Conservation (phyloP, 2,797 vertebrate genomes). For the Sebastes goodei region DNA sequence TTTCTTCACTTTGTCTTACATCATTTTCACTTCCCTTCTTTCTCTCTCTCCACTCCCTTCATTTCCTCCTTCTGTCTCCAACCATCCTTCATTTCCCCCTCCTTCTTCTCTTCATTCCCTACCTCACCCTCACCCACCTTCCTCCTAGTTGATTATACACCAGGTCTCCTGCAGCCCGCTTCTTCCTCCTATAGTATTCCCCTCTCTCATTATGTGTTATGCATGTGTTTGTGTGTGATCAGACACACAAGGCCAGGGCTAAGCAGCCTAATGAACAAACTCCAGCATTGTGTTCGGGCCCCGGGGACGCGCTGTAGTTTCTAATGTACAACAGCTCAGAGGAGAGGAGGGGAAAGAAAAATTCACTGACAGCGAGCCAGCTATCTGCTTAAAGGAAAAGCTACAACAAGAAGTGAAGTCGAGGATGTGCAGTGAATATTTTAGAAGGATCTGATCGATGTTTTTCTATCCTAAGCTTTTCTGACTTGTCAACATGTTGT, state of each 20-base stretch:
- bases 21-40: slow-evolving; percentile 1
- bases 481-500: slow-evolving; percentile 4
- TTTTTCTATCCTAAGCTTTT: slow-evolving; percentile 8
- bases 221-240: slow-evolving; percentile 71
- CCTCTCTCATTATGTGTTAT: slow-evolving; percentile 68
- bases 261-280: slow-evolving; percentile 81
- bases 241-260: slow-evolving; percentile 68
- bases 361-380: slow-evolving; percentile 51
- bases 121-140: slow-evolving; percentile 7
- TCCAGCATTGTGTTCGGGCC: slow-evolving; percentile 68
- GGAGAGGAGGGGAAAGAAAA: slow-evolving; percentile 39
- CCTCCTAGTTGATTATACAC: slow-evolving; percentile 53
- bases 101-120: not conserved
- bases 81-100: not conserved
- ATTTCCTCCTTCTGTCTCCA: not conserved
- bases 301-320: slow-evolving; percentile 66
- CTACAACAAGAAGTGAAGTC: slow-evolving; percentile 18
- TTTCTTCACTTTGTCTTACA: not conserved
- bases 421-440: slow-evolving; percentile 42
- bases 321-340: slow-evolving; percentile 70
- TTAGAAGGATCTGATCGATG: slow-evolving; percentile 31
- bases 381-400: slow-evolving; percentile 58
- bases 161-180: slow-evolving; percentile 41
- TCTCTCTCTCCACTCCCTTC: slow-evolving; percentile 2
- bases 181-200: slow-evolving; percentile 62